Evolutionary conservation across 2,888 invertebrate genomes (phyloP).

Genomic region (Drosophila villosipedis): DNA sequence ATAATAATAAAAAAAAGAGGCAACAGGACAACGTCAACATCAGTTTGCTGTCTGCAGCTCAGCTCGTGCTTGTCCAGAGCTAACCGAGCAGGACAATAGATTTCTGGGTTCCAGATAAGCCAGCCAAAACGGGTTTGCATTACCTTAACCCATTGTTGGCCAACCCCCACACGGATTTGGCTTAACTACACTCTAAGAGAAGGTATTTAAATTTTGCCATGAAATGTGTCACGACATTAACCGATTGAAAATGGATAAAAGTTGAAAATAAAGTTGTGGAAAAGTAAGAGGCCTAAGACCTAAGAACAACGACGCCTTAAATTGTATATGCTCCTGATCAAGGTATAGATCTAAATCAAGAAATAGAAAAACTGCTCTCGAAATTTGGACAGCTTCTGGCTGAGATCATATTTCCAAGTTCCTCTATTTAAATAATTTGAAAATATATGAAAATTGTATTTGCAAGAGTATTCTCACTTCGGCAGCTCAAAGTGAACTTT

Average conservation of each 20-base stretch:
- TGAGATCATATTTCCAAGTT: not conserved
- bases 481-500: not conserved
- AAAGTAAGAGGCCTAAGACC: not conserved
- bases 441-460: not conserved
- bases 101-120: slow-evolving; percentile 42
- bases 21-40: slow-evolving; percentile 37
- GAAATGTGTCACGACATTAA: not conserved
- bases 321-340: not conserved
- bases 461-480: slow-evolving; percentile 37
- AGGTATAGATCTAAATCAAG: not conserved
- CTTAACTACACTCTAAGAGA: not conserved
- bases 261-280: not conserved
- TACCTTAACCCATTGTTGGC: slow-evolving; percentile 39
- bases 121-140: slow-evolving; percentile 49
- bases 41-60: slow-evolving; percentile 8
- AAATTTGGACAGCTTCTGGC: not conserved
- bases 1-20: slow-evolving; percentile 1
- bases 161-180: slow-evolving; percentile 43
- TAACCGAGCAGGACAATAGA: slow-evolving; percentile 49
- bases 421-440: not conserved
- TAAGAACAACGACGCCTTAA: not conserved
- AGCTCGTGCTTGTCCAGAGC: slow-evolving; percentile 18
- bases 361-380: not conserved
- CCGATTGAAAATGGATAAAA: not conserved
- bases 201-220: not conserved